Base-by-base conservation (phyloP, 2,888 invertebrate genomes). In the Apodemia hepburni region DNA sequence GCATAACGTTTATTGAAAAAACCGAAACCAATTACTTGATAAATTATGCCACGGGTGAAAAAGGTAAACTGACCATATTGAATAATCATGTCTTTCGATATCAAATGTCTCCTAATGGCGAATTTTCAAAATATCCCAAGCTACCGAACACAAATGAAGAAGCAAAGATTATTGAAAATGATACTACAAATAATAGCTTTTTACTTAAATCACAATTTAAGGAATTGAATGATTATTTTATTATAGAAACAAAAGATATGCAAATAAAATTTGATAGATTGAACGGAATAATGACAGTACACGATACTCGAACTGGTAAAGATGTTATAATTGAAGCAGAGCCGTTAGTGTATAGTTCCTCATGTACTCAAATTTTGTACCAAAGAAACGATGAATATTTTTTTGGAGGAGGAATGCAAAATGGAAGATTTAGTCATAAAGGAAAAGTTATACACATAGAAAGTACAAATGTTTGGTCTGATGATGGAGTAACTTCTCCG, bases 341-440 rank as follows among this genome's bases (percentile, higher is more conserved):
- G 60, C 71, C 88, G 35, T 71, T 90, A 68, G 76, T 73, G 57
- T 86, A 88, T 68, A 65, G 65, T 42, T 67, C 68, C 33, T 67
- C 71, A 68, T 71, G 76, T n/a, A 80, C 66, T 57, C 89, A 90
- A 69, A 77, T 73, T 12, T 71, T 87, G 61, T 51, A 70, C 35
- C 85, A 87, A 71, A 64, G 72, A 35, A 51, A 74, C 58, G 74
- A 84, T 47, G 90, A 91, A 68, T 80, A 79, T 72, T 91, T 80
- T 71, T 91, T 82, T 64, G 90, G 90, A 22, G 90, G 90, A 33
- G 90, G 90, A 42, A 89, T 89, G 88, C 90, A 90, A 68, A 90
- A 90, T 68, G 90, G 90, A 3, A 79, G 84, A 69, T 91, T 88
- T 64, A 77, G 81, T 18, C 90, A 90, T 66, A 90, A 90, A 75